Conservation (phyloP, 2,113 vertebrate species). For the Panthera leo region DNA sequence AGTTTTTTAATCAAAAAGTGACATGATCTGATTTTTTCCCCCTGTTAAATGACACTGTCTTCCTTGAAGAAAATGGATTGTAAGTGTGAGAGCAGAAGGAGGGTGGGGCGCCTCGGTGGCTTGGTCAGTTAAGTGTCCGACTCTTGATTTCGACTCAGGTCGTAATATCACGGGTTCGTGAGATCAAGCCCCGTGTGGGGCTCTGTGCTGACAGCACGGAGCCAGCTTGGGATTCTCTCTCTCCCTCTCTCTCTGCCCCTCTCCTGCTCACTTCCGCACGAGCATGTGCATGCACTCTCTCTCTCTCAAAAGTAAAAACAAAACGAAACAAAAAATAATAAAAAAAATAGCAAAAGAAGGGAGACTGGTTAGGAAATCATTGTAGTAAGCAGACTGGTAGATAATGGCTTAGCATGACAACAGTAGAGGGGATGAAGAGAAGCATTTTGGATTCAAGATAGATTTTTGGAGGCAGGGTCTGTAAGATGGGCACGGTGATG, state of each 20-base stretch:
- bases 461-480: not conserved
- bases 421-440: not conserved
- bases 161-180: rapidly evolving
- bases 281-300: no score
- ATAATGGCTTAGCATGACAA: not conserved
- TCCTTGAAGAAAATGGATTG: not conserved
- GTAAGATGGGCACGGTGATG: not conserved
- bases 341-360: not conserved
- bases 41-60: not conserved
- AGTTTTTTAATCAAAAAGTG: not conserved
- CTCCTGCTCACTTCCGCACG: no score
- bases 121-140: no score
- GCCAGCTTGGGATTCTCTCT: no score
- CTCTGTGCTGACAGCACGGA: no score
- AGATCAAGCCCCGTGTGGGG: no score
- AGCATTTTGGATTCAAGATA: not conserved
- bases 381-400: not conserved
- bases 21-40: not conserved
- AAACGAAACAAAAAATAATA: no score
- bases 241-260: no score
- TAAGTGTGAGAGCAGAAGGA: not conserved
- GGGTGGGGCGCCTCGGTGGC: no score
- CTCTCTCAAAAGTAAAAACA: no score
- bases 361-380: not conserved
- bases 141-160: no score